These are phyloP conservation scores for Venustoraphidia nigricollis DNA, from an alignment of 2,888 invertebrate genomes.

Conservation along the genomic window DNA sequence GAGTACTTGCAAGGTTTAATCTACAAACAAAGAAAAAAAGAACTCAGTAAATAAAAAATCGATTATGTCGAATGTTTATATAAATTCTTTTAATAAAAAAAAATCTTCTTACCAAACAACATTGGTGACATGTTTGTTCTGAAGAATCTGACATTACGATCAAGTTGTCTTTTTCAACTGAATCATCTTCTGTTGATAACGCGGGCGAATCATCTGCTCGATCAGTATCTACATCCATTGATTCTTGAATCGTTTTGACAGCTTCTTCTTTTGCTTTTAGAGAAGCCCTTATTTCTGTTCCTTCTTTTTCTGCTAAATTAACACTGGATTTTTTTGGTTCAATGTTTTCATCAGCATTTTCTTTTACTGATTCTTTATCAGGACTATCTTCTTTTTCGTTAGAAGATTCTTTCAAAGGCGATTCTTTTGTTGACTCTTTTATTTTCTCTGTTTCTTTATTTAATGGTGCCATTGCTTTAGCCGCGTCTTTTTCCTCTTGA, in stretches of 20 bases:
- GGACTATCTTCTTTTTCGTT: conserved; percentile 21
- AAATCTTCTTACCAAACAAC: neutral
- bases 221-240: neutral
- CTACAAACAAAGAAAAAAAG: too few relatives aligned
- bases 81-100: neutral
- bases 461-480: conserved; percentile 19
- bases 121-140: neutral
- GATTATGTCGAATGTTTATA: too few relatives aligned
- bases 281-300: neutral
- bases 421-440: neutral
- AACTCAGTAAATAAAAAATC: too few relatives aligned
- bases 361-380: conserved; percentile 12
- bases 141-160: too few relatives aligned
- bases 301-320: too few relatives aligned
- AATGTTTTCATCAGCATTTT: too few relatives aligned
- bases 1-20: too few relatives aligned
- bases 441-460: conserved; percentile 4
- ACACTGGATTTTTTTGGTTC: too few relatives aligned
- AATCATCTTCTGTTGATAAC: conserved; percentile 1
- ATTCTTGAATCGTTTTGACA: too few relatives aligned
- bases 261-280: conserved; percentile 5
- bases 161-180: neutral
- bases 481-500: conserved; percentile 49
- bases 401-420: conserved; percentile 6
- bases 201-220: neutral